Base-by-base conservation (phyloP, 1,140 invertebrate genomes). In the Drosophila obscura region DNA sequence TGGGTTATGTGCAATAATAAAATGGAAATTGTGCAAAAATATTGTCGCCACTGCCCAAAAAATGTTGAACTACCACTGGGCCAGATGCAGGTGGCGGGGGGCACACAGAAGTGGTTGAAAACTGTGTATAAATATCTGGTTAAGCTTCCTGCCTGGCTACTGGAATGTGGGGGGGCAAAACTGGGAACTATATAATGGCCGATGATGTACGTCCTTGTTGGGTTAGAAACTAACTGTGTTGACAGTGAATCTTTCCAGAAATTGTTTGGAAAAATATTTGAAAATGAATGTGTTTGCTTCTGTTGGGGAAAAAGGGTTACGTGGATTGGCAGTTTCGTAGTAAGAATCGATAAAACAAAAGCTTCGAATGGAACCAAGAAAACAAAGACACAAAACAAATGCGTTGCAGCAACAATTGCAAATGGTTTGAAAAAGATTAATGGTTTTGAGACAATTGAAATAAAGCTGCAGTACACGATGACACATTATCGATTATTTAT, bases 21-120 rank as follows among this genome's bases (percentile, higher is more conserved):
- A 87, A 85, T 87, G 82, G 66, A 87, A 87, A 87, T 82, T 87
- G 78, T 87, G 81, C 81, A 87, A 87, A 85, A 87, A 87, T 85
- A 85, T 83, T 85, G 82, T 74, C 77, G 63, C 48, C 7, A 52
- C 28, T 44, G 31, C 50, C 51, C 35, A 39, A 19, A 56, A 64
- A 64, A 64, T 62, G 44, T 31, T 68, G n/a, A 53, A 44, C 65
- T 52, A n/a, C 59, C 19, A 53, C n/a, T 46, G 19, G 31, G 41
- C 4, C 49, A n/a, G 19, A 31, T 11, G 15, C 28, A 39, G 41
- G 62, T 50, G 41, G 31, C 22, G n/a, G 49, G n/a, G 35, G 35
- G 8, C 31, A 9, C 9, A 9, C 0, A 5, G 35, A 1, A 16
- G 44, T 11, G 8, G 15, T 19, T 5, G 22, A 15, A 31, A 9